These are phyloP conservation scores for Yoshiicerus persimilis DNA, from an alignment of 1,140 invertebrate genomes.

Conservation along the genomic window DNA sequence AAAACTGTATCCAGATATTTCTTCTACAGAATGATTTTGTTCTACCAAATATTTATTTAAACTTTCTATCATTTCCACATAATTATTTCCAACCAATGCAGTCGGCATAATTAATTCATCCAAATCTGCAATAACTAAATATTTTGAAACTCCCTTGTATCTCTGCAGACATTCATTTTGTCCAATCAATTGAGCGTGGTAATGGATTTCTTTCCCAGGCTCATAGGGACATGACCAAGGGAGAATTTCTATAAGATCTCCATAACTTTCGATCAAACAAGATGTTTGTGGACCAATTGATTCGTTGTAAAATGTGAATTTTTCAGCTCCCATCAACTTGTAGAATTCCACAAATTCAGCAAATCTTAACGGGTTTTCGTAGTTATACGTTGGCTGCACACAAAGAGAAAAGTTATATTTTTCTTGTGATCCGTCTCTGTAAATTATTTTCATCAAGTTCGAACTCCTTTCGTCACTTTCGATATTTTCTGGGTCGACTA, in stretches of 20 bases:
- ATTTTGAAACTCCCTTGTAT: too few species aligned
- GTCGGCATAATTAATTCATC: conserved; percentile 87
- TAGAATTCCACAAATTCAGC: conserved; percentile 91
- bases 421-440: background rate
- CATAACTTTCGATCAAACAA: conserved; percentile 74
- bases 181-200: conserved; percentile 85
- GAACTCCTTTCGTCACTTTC: background rate
- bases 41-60: background rate
- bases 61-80: background rate
- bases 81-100: conserved; percentile 51
- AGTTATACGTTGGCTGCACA: conserved; percentile 87
- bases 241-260: conserved; percentile 69
- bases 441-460: background rate
- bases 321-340: conserved; percentile 76
- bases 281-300: conserved; percentile 74
- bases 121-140: conserved; percentile 84
- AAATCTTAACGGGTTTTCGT: conserved; percentile 74
- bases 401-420: conserved; percentile 72
- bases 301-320: conserved; percentile 91
- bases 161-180: conserved; percentile 90
- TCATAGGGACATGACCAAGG: conserved; percentile 86
- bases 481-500: background rate
- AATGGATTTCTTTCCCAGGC: conserved; percentile 85
- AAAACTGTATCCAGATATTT: background rate
- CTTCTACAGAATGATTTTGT: background rate